Evolutionary conservation across 2,113 vertebrate species (phyloP).

Genomic region (Phaethornis superciliosus): DNA sequence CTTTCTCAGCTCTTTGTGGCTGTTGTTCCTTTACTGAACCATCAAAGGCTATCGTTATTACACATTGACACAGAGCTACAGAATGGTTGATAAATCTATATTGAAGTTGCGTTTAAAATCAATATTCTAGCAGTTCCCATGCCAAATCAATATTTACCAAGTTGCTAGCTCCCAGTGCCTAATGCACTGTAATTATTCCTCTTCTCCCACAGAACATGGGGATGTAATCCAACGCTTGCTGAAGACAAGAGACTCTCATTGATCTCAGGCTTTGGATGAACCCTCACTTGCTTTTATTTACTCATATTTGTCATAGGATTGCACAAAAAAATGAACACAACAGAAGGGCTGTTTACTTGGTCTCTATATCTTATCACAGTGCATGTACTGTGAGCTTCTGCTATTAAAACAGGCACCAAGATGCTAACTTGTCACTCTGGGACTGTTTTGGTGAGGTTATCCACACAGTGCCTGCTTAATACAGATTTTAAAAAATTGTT

Average conservation of each 20-base stretch:
- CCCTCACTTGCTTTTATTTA: not conserved
- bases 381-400: not conserved
- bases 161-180: not conserved
- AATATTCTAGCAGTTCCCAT: constrained; percentile 1
- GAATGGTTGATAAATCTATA: constrained; percentile 46
- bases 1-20: not conserved
- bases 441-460: not conserved
- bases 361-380: not conserved
- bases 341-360: not conserved
- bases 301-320: not conserved
- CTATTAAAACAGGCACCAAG: not conserved
- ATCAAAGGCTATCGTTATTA: not conserved
- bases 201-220: not conserved
- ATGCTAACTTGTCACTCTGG: not conserved
- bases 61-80: not conserved
- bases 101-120: constrained; percentile 18
- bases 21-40: not conserved
- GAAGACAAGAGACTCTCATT: not conserved
- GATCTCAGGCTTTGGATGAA: not conserved
- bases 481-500: not conserved
- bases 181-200: not conserved
- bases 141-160: constrained; percentile 23
- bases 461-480: not conserved
- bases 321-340: not conserved
- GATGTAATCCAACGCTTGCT: not conserved